Conservation (phyloP, 1,140 invertebrate genomes). For the Hypothenemus hampei region DNA sequence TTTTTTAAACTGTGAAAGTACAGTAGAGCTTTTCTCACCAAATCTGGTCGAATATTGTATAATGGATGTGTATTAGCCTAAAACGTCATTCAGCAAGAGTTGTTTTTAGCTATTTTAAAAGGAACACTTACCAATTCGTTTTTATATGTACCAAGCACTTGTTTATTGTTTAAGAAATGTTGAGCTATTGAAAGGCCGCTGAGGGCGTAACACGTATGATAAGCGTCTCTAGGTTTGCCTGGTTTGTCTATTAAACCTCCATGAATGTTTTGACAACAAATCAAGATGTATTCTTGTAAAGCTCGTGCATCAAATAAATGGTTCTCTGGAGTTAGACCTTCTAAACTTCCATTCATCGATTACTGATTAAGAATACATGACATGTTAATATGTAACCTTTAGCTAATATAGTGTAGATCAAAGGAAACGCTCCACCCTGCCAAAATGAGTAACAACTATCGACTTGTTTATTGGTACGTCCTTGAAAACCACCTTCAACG, state of each 20-base stretch:
- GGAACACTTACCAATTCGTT: conserved; percentile 56
- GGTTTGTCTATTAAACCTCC: conserved; percentile 98
- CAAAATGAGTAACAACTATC: conserved; percentile 99
- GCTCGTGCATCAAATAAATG: conserved; percentile 80
- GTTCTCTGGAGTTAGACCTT: conserved; percentile 39
- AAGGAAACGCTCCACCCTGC: conserved; percentile 88
- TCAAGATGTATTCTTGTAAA: conserved; percentile 90
- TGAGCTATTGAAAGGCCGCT: conserved; percentile 94
- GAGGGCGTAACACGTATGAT: conserved; percentile 94
- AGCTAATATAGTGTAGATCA: conserved; percentile 43
- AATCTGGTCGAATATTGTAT: conserved; percentile 59
- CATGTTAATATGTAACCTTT: conserved; percentile 20
- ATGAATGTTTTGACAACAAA: conserved; percentile 83
- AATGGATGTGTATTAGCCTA: conserved; percentile 58
- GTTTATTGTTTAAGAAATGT: conserved; percentile 59
- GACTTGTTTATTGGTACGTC: conserved; percentile 95
- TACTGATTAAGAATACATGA: neutral
- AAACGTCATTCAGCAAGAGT: conserved; percentile 5
- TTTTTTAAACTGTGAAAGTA: conserved; percentile 45
- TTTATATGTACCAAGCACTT: conserved; percentile 54
- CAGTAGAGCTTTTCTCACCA: conserved; percentile 47
- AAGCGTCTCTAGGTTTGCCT: conserved; percentile 82
- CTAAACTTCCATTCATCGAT: conserved; percentile 22
- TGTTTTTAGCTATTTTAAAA: neutral
- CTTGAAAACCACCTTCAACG: conserved; percentile 90